These are phyloP conservation scores for Nemapogon koenigi DNA, from an alignment of 2,888 invertebrate genomes.

Conservation along the genomic window DNA sequence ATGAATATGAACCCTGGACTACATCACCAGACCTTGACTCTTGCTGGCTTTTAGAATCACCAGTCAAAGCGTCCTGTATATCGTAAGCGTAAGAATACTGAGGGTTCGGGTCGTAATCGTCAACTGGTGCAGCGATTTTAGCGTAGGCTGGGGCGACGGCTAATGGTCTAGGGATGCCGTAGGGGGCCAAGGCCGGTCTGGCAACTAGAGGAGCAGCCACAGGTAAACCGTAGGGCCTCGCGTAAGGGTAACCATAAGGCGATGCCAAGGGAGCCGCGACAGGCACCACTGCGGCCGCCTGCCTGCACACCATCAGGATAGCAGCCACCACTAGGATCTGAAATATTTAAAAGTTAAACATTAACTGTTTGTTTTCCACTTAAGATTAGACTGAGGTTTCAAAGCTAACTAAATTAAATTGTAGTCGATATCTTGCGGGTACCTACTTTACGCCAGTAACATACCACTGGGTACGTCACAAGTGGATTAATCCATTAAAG, in stretches of 20 bases:
- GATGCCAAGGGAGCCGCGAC: constrained; percentile 27
- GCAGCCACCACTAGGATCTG: constrained; percentile 41
- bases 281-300: constrained; percentile 30
- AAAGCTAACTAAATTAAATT: too few species aligned
- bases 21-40: constrained; percentile 67
- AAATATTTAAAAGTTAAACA: background rate
- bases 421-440: too few species aligned
- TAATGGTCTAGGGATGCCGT: constrained; percentile 19
- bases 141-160: constrained; percentile 48
- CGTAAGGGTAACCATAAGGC: constrained; percentile 23
- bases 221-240: constrained; percentile 26
- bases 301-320: constrained; percentile 36
- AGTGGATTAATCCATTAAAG: too few species aligned
- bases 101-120: constrained; percentile 68
- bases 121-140: constrained; percentile 44
- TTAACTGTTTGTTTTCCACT: too few species aligned
- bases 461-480: too few species aligned
- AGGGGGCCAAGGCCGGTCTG: constrained; percentile 18
- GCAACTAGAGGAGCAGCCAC: constrained; percentile 24
- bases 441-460: too few species aligned
- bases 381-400: too few species aligned
- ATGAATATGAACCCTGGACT: constrained; percentile 69
- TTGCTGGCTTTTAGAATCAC: constrained; percentile 59
- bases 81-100: constrained; percentile 74
- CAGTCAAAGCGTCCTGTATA: constrained; percentile 71